Conservation (phyloP, 2,113 vertebrate genomes). For the Poeciliopsis turrubarensis region DNA sequence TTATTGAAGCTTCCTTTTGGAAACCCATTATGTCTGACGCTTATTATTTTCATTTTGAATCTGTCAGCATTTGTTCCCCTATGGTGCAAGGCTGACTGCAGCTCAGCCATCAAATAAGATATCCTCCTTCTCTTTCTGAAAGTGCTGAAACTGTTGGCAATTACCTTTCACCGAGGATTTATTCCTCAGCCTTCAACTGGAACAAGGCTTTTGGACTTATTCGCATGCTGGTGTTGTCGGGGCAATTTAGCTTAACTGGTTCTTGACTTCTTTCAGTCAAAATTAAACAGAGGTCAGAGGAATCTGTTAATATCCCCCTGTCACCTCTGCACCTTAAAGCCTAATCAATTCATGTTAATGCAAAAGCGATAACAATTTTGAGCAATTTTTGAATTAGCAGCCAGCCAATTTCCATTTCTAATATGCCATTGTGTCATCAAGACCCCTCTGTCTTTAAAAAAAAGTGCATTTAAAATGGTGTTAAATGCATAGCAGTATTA, state of each 20-base stretch:
- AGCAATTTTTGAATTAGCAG: not conserved
- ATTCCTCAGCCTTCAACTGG: not conserved
- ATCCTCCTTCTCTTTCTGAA: not conserved
- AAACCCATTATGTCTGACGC: not conserved
- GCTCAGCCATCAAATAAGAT: constrained; percentile 3
- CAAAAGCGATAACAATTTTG: not conserved
- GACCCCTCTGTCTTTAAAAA: not conserved
- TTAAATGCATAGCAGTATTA: too few species aligned
- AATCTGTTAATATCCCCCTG: too few species aligned
- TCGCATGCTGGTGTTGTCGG: not conserved
- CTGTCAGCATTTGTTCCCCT: constrained; percentile 7
- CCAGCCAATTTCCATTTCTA: too few species aligned
- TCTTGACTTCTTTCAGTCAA: not conserved
- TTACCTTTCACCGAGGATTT: not conserved
- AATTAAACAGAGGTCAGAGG: not conserved
- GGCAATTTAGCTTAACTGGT: not conserved
- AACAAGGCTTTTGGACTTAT: not conserved
- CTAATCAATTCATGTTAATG: not conserved
- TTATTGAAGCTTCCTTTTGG: not conserved
- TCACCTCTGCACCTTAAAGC: not conserved
- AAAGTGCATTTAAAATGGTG: not conserved
- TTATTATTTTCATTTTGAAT: constrained; percentile 1
- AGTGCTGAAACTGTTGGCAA: not conserved
- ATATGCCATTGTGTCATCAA: too few species aligned
- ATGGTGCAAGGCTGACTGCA: not conserved